These are phyloP conservation scores for Nephila pilipes DNA, from an alignment of 1,140 invertebrate genomes.

Conservation along the genomic window DNA sequence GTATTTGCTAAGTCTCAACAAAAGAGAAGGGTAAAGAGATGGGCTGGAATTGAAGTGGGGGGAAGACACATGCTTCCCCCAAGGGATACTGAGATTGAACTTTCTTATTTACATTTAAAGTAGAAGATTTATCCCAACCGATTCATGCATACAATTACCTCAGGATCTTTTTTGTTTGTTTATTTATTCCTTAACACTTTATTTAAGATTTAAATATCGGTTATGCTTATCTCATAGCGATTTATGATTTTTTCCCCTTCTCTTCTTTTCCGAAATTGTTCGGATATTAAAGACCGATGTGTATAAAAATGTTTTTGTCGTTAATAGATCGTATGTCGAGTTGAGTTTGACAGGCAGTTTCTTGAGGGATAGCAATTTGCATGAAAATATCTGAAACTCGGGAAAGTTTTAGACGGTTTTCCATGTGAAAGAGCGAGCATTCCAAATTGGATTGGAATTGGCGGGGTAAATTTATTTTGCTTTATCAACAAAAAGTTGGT, in stretches of 20 bases:
- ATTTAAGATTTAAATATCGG: slow-evolving; percentile 50
- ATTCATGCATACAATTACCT: slow-evolving; percentile 70
- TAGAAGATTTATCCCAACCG: slow-evolving; percentile 60
- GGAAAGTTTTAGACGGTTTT: neutral
- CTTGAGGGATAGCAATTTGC: neutral
- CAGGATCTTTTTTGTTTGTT: slow-evolving; percentile 11
- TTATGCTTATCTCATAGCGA: slow-evolving; percentile 14
- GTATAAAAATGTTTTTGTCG: neutral
- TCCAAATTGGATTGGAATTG: neutral
- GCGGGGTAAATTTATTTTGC: neutral
- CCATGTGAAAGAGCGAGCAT: neutral
- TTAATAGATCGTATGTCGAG: neutral
- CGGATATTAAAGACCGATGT: neutral
- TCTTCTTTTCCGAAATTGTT: neutral
- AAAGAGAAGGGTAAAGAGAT: slow-evolving; percentile 47
- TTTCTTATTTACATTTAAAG: slow-evolving; percentile 76
- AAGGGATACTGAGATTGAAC: slow-evolving; percentile 71
- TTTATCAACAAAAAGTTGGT: too few species aligned
- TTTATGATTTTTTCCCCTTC: neutral
- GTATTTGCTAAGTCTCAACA: slow-evolving; percentile 71
- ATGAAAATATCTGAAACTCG: neutral
- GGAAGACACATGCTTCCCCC: neutral
- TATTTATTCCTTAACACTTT: slow-evolving; percentile 40
- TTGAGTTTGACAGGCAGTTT: slow-evolving; percentile 9
- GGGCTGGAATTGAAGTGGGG: slow-evolving; percentile 1